Conservation (phyloP, 35 echinoderm and acorn worm species). For the Amphiura filiformis region DNA sequence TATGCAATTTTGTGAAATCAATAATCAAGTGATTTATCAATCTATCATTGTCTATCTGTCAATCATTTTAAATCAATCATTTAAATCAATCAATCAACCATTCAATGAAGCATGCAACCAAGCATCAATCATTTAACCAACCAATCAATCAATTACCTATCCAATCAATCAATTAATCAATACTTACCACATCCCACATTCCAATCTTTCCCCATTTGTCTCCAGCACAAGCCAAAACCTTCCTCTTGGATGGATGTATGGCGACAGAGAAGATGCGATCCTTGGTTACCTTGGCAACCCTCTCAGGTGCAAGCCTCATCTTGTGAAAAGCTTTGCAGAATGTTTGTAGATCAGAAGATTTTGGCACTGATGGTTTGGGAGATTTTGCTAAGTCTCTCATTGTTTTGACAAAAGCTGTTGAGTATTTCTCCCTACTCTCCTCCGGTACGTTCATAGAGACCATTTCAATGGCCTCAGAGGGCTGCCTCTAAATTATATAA, state of each 20-base stretch:
- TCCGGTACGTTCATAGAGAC: constrained; percentile 48
- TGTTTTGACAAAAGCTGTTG: constrained; percentile 23
- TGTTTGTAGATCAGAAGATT: background rate
- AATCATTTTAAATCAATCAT: too few species aligned
- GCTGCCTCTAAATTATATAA: too few species aligned
- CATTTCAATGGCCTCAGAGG: constrained; percentile 63
- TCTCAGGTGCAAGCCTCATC: constrained; percentile 35
- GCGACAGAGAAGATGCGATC: constrained; percentile 70
- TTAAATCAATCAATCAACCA: too few species aligned
- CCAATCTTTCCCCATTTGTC: constrained; percentile 87
- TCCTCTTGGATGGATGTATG: constrained; percentile 49
- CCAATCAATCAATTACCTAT: too few species aligned
- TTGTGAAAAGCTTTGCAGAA: constrained; percentile 36
- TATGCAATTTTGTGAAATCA: too few species aligned
- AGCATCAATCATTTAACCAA: too few species aligned
- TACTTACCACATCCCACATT: constrained; percentile 88
- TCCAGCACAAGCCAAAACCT: constrained; percentile 63
- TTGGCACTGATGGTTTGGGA: background rate
- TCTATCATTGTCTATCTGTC: too few species aligned
- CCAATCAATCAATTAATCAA: too few species aligned
- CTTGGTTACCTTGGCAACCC: constrained; percentile 75
- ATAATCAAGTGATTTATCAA: too few species aligned
- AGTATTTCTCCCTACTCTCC: constrained; percentile 34
- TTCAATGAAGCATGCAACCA: too few species aligned
- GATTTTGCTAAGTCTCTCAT: constrained; percentile 15